Conservation (phyloP, 2,797 vertebrate species). For the Meriones psammophilus region DNA sequence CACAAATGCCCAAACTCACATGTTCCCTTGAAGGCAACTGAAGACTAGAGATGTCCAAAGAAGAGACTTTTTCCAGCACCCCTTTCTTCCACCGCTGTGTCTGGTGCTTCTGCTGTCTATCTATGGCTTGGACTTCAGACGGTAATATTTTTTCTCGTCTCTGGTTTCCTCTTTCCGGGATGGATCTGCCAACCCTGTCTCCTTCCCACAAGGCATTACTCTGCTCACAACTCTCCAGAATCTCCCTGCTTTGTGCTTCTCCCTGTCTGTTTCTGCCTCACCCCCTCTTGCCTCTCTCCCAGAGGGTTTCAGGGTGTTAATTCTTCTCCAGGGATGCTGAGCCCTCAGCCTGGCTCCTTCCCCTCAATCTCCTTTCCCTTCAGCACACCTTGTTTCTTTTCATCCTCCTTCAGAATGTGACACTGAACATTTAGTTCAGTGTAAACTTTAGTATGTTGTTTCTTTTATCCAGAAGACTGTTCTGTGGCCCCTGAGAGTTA, state of each 20-base stretch:
- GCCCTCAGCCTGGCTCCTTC: neutral
- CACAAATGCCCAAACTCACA: neutral
- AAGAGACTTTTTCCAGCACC: neutral
- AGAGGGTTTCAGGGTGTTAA: too few relatives aligned
- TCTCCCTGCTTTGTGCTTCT: neutral
- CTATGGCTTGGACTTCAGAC: too few relatives aligned
- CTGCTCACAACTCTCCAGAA: accelerated
- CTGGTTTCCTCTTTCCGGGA: neutral
- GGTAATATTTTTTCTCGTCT: neutral
- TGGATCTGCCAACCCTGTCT: neutral
- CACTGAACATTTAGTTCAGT: neutral
- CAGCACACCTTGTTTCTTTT: neutral
- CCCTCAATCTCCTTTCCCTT: neutral
- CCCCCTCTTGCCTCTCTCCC: neutral
- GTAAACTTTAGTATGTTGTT: neutral
- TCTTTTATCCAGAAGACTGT: neutral
- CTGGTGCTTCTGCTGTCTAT: neutral
- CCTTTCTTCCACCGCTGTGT: too few relatives aligned
- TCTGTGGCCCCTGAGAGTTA: neutral
- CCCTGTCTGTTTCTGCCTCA: neutral
- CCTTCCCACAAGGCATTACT: neutral
- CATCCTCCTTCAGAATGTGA: neutral
- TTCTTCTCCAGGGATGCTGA: neutral
- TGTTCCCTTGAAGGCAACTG: neutral
- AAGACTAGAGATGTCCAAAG: neutral